A percentile compares a stretch with the other conserved stretches of the same genome.
These are phyloP conservation scores for Neocloeon triangulifer DNA, from an alignment of 1,140 invertebrate genomes.

Conservation along the genomic window DNA sequence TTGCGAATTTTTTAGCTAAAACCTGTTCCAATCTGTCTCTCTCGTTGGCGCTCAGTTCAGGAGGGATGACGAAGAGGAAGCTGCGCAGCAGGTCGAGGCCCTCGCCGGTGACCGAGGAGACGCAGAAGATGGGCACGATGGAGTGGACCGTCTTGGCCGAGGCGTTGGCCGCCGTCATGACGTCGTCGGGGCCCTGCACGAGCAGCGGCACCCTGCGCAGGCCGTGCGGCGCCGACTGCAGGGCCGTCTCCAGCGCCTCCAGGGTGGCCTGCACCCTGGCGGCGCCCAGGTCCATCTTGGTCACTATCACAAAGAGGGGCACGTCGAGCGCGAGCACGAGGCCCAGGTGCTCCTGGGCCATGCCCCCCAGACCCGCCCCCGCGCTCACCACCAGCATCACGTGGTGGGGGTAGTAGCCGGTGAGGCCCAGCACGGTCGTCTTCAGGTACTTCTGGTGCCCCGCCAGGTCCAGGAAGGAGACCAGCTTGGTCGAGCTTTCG, in stretches of 20 bases:
- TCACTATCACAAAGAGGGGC: slow-evolving; percentile 75
- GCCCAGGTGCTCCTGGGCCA: slow-evolving; percentile 62
- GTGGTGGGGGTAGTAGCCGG: slow-evolving; percentile 85
- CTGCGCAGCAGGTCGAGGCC: slow-evolving; percentile 58
- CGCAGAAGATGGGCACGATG: slow-evolving; percentile 69
- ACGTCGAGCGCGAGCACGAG: slow-evolving; percentile 65
- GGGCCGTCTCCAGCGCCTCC: no score
- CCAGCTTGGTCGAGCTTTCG: slow-evolving; percentile 67
- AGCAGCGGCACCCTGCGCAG: slow-evolving; percentile 30
- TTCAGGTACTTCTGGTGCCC: slow-evolving; percentile 90
- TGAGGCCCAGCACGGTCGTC: slow-evolving; percentile 85
- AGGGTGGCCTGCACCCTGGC: no score
- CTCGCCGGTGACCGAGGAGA: slow-evolving; percentile 85
- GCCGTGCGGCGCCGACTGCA: slow-evolving; percentile 1
- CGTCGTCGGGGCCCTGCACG: slow-evolving; percentile 43
- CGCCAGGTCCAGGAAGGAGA: slow-evolving; percentile 90
- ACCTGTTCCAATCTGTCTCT: slow-evolving; percentile 44
- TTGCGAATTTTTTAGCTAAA: no score
- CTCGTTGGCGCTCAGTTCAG: slow-evolving; percentile 39
- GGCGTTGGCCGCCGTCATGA: slow-evolving; percentile 40
- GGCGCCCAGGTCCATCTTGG: slow-evolving; percentile 55
- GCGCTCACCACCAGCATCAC: slow-evolving; percentile 72
- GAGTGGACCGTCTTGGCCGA: slow-evolving; percentile 32
- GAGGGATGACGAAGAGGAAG: slow-evolving; percentile 52
- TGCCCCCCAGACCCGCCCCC: slow-evolving; percentile 37